Conservation (phyloP, 35 echinoderm and acorn worm genomes). For the Ophioderma brevispina region DNA sequence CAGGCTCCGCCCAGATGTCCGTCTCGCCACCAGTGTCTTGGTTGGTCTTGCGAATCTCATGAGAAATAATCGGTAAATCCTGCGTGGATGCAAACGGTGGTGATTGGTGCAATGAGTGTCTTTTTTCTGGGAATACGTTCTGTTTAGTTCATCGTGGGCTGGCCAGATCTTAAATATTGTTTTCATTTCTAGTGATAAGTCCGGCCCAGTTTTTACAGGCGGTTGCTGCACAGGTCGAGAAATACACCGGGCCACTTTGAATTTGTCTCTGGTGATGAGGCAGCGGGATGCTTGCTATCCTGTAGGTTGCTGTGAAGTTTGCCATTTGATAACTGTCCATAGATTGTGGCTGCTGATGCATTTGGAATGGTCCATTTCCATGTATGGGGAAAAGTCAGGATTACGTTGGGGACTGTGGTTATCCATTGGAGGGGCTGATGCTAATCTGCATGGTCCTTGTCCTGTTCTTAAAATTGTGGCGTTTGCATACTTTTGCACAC, state of each 20-base stretch:
- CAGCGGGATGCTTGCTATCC: background rate
- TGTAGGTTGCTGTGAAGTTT: background rate
- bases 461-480: background rate
- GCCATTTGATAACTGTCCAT: background rate
- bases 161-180: slow-evolving; percentile 42
- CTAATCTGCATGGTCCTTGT: no score
- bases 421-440: no score
- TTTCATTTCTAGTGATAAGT: slow-evolving; percentile 86
- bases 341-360: background rate
- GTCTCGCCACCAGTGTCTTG: slow-evolving; percentile 20
- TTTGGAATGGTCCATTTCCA: background rate
- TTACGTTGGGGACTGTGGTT: background rate
- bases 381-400: background rate
- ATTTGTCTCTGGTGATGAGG: background rate
- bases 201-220: slow-evolving; percentile 45
- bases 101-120: slow-evolving; percentile 1
- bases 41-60: slow-evolving; percentile 69
- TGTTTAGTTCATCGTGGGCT: background rate
- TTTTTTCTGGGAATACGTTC: slow-evolving; percentile 27
- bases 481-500: background rate
- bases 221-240: background rate
- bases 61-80: slow-evolving; percentile 80
- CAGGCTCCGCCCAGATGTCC: slow-evolving; percentile 15
- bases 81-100: slow-evolving; percentile 54
- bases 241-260: no score